phyloP scores from a whole-genome alignment of 2,113 vertebrate species.

The Puffinus mauretanicus region DNA sequence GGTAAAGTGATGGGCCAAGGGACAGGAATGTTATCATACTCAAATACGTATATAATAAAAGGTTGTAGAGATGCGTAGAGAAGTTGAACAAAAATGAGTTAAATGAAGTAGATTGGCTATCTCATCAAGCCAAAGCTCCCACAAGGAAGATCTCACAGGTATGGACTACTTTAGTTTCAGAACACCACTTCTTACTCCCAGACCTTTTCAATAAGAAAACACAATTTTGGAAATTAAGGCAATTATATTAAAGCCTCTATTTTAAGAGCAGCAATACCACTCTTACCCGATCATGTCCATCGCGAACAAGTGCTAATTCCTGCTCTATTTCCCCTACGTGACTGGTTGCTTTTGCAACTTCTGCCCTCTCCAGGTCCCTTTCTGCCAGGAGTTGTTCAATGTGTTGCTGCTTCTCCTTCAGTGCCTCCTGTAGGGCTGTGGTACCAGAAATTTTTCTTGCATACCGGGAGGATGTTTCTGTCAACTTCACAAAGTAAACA shows the following conservation, averaged over 20 bases:
- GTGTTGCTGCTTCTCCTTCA: conserved; percentile 99
- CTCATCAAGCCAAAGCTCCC: not conserved
- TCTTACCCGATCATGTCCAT: conserved; percentile 93
- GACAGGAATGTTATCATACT: not conserved
- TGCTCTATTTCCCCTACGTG: conserved; percentile 94
- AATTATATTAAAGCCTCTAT: not conserved
- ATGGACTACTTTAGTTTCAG: not conserved
- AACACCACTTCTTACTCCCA: not conserved
- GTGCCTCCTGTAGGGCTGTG: conserved; percentile 94
- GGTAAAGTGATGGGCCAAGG: not conserved
- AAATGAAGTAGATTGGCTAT: not conserved
- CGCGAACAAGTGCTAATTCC: conserved; percentile 85
- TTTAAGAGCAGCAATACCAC: not conserved
- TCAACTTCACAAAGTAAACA: conserved; percentile 80
- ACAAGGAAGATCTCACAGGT: not conserved
- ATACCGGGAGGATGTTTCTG: conserved; percentile 96
- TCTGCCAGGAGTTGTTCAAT: conserved; percentile 97
- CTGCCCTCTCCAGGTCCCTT: conserved; percentile 93
- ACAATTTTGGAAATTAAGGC: not conserved
- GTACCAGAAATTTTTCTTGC: conserved; percentile 96
- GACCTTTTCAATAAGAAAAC: not conserved
- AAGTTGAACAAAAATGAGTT: not conserved
- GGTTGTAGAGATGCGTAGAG: not conserved
- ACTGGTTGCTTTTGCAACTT: conserved; percentile 94
- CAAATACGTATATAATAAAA: not conserved